Evolutionary conservation across 2,113 vertebrate species (phyloP).

Genomic region (Tenrec ecaudatus): DNA sequence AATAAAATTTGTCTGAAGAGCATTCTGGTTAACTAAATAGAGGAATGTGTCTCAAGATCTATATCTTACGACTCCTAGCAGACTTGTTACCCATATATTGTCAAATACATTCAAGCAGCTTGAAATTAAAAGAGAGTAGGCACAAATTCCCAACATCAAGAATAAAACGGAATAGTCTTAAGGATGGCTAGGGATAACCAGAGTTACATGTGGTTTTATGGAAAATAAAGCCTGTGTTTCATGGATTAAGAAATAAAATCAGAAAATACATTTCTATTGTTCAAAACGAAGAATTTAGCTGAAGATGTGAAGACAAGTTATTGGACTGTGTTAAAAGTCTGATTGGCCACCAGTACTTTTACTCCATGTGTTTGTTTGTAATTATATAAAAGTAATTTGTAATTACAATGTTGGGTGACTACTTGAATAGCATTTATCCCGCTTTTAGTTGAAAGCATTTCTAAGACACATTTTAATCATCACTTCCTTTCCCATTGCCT

Average conservation of each 20-base stretch:
- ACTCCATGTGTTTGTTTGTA: not conserved
- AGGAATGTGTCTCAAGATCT: too few relatives aligned
- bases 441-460: not conserved
- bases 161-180: not conserved
- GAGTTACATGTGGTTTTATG: not conserved
- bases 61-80: not conserved
- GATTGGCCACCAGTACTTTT: not conserved
- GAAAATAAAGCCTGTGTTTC: not conserved
- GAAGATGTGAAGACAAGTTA: not conserved
- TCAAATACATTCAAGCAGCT: constrained; percentile 7
- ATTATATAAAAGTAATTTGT: not conserved
- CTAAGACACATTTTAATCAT: not conserved
- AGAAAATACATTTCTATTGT: not conserved
- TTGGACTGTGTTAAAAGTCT: not conserved
- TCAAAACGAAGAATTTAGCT: not conserved
- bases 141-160: not conserved
- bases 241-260: not conserved
- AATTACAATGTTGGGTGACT: not conserved
- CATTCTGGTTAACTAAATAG: not conserved
- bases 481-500: not conserved
- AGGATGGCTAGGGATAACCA: not conserved
- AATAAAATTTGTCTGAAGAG: not conserved
- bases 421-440: not conserved
- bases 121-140: not conserved
- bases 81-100: not conserved